Percentiles rank a stretch among this genome's conserved stretches.
These are phyloP conservation scores for Tricholauxania praeusta DNA, from an alignment of 2,888 invertebrate species.

Conservation along the genomic window DNA sequence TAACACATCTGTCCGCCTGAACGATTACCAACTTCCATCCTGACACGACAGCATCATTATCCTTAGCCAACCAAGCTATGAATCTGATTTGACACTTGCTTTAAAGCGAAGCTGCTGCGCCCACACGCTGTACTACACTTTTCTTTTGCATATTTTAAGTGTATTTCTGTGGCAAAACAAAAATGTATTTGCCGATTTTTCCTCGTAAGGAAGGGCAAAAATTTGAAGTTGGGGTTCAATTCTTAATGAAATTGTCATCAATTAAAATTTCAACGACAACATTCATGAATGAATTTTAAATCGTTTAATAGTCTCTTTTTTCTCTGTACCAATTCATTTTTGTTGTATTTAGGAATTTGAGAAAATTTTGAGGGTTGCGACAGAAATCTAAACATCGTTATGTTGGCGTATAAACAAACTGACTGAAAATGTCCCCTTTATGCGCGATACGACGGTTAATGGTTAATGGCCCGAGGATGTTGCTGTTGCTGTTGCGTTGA, in stretches of 20 bases:
- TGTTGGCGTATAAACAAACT: slow-evolving; percentile 1
- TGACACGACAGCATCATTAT: slow-evolving; percentile 18
- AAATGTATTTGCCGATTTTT: slow-evolving; percentile 6
- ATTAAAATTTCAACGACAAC: slow-evolving; percentile 57
- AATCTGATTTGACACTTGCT: slow-evolving; percentile 36
- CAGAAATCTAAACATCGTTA: slow-evolving; percentile 26
- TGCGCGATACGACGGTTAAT: slow-evolving; percentile 13
- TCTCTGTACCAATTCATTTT: not conserved
- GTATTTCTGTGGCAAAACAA: slow-evolving; percentile 7
- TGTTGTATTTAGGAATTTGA: not conserved
- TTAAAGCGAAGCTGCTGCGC: not conserved
- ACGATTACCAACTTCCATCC: slow-evolving; percentile 59
- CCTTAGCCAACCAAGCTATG: slow-evolving; percentile 23
- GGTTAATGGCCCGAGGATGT: slow-evolving; percentile 42
- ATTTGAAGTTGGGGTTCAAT: slow-evolving; percentile 31
- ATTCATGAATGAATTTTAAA: slow-evolving; percentile 36
- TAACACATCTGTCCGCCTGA: slow-evolving; percentile 60
- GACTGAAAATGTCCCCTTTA: slow-evolving; percentile 5
- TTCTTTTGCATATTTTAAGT: slow-evolving; percentile 8
- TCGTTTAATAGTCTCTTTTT: slow-evolving; percentile 30
- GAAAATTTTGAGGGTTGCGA: slow-evolving; percentile 15
- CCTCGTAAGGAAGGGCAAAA: not conserved
- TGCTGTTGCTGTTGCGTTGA: slow-evolving; percentile 29
- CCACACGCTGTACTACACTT: not conserved
- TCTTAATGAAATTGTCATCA: slow-evolving; percentile 66